Percentiles rank a stretch among this genome's conserved stretches.
phyloP scores from a whole-genome alignment of 2,797 vertebrate genomes.

The Sebastes taczanowskii region DNA sequence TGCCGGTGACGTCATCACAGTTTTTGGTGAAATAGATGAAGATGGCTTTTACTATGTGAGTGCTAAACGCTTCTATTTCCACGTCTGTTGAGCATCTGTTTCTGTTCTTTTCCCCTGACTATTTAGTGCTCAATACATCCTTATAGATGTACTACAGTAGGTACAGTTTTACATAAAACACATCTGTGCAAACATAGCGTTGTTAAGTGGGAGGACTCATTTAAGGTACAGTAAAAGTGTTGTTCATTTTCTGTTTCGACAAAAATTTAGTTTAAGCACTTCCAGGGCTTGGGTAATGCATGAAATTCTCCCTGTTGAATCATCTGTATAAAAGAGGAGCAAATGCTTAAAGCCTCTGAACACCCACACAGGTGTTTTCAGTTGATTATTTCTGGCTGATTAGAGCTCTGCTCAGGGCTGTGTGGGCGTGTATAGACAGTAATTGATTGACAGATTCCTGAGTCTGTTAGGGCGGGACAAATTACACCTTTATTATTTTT shows the following conservation, averaged over 20 bases:
- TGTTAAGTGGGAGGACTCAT: background rate
- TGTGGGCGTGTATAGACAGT: too few species aligned
- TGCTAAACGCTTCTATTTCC: slow-evolving; percentile 38
- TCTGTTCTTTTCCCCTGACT: background rate
- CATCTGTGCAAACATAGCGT: background rate
- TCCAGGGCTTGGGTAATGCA: background rate
- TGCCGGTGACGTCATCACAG: slow-evolving; percentile 94
- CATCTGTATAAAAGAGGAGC: background rate
- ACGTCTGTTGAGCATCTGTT: background rate
- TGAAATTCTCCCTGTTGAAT: background rate
- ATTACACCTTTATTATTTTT: too few species aligned
- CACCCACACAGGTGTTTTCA: too few species aligned
- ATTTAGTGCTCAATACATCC: too few species aligned
- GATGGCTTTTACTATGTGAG: slow-evolving; percentile 99
- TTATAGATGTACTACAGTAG: background rate
- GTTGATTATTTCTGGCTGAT: too few species aligned
- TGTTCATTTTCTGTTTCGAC: background rate
- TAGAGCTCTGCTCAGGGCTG: too few species aligned
- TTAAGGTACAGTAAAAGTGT: background rate
- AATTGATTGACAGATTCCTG: too few species aligned
- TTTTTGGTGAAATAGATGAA: slow-evolving; percentile 97
- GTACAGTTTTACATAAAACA: background rate
- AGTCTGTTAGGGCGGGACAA: too few species aligned
- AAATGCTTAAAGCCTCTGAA: too few species aligned
- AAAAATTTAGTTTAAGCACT: background rate